A percentile compares a stretch with the other conserved stretches of the same genome.
phyloP scores from a whole-genome alignment of 2,113 vertebrate genomes.

The Pangasianodon gigas region DNA sequence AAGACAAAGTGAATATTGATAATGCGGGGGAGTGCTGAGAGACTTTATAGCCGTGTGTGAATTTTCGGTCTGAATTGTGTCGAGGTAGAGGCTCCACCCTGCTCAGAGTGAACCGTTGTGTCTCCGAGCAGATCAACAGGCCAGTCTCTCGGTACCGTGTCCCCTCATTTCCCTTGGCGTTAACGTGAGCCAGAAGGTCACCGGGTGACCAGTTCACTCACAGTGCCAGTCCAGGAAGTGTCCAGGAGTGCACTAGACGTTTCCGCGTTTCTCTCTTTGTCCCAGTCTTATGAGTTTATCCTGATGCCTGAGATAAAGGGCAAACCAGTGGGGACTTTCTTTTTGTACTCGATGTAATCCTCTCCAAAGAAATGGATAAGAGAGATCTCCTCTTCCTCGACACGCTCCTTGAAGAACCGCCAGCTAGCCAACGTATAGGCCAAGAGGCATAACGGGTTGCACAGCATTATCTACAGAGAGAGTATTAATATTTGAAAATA shows the following conservation, averaged over 20 bases:
- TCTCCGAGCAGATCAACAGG: conserved; percentile 47
- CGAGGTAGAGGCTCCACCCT: conserved; percentile 42
- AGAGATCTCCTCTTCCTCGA: conserved; percentile 92
- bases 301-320: conserved; percentile 94
- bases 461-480: conserved; percentile 83
- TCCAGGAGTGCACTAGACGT: conserved; percentile 48
- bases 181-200: conserved; percentile 40
- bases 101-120: conserved; percentile 41
- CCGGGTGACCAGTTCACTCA: conserved; percentile 53
- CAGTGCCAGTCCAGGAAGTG: conserved; percentile 58
- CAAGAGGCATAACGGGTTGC: conserved; percentile 88
- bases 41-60: conserved; percentile 4
- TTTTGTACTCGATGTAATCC: conserved; percentile 93
- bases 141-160: conserved; percentile 51
- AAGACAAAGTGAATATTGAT: conserved; percentile 10
- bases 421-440: conserved; percentile 90
- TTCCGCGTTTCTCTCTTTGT: conserved; percentile 24
- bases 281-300: conserved; percentile 74
- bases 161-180: conserved; percentile 53
- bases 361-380: conserved; percentile 96
- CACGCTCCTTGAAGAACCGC: conserved; percentile 94
- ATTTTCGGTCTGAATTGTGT: conserved; percentile 10
- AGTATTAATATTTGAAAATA: neutral
- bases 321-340: conserved; percentile 85
- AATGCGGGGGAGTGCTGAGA: conserved; percentile 22